Conservation (phyloP, 2,797 vertebrate species). For the Cichlasoma orientale region DNA sequence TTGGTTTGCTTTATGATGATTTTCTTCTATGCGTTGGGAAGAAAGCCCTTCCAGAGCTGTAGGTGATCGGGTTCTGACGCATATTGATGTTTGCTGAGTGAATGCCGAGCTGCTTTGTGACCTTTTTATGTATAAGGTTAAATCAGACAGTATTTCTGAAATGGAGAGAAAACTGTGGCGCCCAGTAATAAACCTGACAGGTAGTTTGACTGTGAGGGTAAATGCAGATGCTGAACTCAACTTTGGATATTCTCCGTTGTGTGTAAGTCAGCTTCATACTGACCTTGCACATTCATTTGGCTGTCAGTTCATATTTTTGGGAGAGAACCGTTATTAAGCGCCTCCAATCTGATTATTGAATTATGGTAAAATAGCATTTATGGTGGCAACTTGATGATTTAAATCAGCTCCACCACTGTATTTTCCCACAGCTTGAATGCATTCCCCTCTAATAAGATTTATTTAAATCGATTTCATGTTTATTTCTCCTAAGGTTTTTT, state of each 20-base stretch:
- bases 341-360: constrained; percentile 54
- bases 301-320: constrained; percentile 43
- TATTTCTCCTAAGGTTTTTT: constrained; percentile 60
- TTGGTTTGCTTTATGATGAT: not conserved
- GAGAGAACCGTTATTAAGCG: constrained; percentile 44
- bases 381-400: constrained; percentile 57
- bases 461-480: constrained; percentile 70
- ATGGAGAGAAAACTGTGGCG: not conserved
- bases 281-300: constrained; percentile 48
- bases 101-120: constrained; percentile 1
- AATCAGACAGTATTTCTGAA: not conserved
- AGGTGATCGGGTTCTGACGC: not conserved
- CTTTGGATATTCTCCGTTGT: not conserved
- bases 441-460: constrained; percentile 59
- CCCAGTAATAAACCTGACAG: constrained; percentile 1
- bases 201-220: not conserved
- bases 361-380: constrained; percentile 64
- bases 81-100: constrained; percentile 8
- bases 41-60: not conserved
- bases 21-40: not conserved
- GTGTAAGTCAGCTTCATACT: constrained; percentile 7
- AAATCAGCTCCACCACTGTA: constrained; percentile 39
- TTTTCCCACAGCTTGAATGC: constrained; percentile 40
- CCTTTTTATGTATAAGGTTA: not conserved
- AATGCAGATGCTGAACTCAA: constrained; percentile 2